Evolutionary conservation across 1,140 invertebrate genomes (phyloP), one percentile per base, ranked within the genome.

Genomic region (Magallana ariakensis): DNA sequence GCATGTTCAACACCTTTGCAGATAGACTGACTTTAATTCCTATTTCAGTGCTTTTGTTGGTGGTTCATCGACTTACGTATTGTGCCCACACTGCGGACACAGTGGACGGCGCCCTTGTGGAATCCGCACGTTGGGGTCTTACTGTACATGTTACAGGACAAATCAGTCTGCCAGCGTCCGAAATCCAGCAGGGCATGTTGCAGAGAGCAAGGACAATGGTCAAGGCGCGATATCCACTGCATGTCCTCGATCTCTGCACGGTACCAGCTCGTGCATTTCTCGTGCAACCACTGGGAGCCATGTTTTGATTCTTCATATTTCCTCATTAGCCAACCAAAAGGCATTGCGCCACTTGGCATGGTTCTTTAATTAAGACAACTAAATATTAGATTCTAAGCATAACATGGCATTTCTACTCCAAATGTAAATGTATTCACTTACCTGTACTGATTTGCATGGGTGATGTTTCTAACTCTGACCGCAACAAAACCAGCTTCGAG

Each of bases 171-270:
- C 93, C 97, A 99, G 16, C 98, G 96, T 16, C 99, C 99, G 93
- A 98, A 97, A 92, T 99, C 98, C 55, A 97, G 95, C 0, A 98
- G 93, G 0, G 98, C 98, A 91, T 99, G 98, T 87, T 97, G 96
- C 85, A 99, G 91, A 0, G 96, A 98, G 93, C 99, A 99, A 0
- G 99, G 99, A 93, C 98, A 99, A 15, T 98, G 95, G 13, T 96
- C 96, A 16, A 95, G 92, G 6, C 89, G 83, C 0, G 90, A 46
- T 10, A 92, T 81, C 94, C 94, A 94, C 1, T 19, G 62, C 85
- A 85, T 91, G 58, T 90, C 58, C 58, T 87, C n/a, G 53, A 80
- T 80, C 81, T 92, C 92, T n/a, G 82, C 62, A 6, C 91, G 62
- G 83, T 91, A 88, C 92, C 92, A 93, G 0, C 87, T 81, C 8